Evolutionary conservation across 2,888 invertebrate genomes (phyloP), one percentile per base, ranked within the genome.

Genomic region (Drosophila heteroneura): DNA sequence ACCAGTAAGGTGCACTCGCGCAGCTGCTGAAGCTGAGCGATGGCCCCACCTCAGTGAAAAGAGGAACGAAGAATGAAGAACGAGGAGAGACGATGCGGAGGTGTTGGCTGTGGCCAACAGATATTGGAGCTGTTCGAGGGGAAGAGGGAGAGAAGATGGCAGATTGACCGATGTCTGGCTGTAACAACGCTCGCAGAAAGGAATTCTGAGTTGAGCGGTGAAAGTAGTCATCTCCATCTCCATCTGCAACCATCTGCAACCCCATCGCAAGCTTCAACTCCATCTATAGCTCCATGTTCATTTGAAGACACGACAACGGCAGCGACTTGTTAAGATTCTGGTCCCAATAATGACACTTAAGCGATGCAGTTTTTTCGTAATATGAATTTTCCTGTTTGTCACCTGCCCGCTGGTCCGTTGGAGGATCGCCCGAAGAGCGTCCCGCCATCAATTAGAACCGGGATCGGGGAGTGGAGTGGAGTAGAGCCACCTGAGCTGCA

Each of bases 331-430:
- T 89, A 82, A 84, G 86, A 82, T 86, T 89, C 85, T 85, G 85
- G 89, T 89, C 85, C 84, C 85, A 89, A 85, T 85, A 85, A 85
- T 85, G 87, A 85, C 85, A 85, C 89, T 89, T 89, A 89, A 89
- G 84, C 89, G 86, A 89, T 85, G 89, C 89, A 86, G 68, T 82
- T 89, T 85, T 85, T 85, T 85, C 82, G 85, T 89, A 89, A 89
- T 85, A 85, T 84, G 89, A 85, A 85, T 86, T 89, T 85, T 86
- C 87, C 85, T 85, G 85, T 86, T 86, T 83, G 85, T 64, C 67
- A 82, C 70, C 69, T 62, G 59, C 41, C 35, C 51, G 71, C 41
- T 30, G 58, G 41, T 58, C 16, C 41, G 16, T 44, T 57, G n/a
- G 39, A 39, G 57, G 30, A 57, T 39, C 70, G 69, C 70, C 74